These are phyloP conservation scores for Catagonus wagneri DNA, from an alignment of 2,113 vertebrate genomes.

Conservation along the genomic window DNA sequence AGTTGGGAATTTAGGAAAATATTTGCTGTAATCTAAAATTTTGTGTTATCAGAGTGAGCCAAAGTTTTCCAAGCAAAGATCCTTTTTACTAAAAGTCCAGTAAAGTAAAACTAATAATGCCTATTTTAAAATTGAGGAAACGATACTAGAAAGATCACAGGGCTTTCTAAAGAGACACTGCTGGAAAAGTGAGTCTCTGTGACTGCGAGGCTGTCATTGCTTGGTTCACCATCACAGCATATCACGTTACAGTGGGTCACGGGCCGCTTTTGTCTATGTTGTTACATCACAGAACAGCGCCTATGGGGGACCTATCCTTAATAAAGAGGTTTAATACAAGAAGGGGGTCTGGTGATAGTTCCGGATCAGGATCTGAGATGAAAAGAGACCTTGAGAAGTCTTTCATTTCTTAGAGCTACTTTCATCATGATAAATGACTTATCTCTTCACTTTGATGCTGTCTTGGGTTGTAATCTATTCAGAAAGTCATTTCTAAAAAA, in stretches of 20 bases:
- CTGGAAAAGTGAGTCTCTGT: not conserved
- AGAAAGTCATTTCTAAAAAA: not conserved
- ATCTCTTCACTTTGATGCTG: not conserved
- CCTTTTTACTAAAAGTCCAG: not conserved
- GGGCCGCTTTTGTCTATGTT: too few species aligned
- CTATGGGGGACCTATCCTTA: not conserved
- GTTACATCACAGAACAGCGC: not conserved
- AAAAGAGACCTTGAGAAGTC: not conserved
- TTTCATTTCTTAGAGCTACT: not conserved
- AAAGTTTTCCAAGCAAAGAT: not conserved
- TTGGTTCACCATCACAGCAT: not conserved
- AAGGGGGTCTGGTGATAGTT: not conserved
- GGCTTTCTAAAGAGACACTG: not conserved
- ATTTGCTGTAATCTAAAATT: not conserved
- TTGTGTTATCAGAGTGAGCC: not conserved
- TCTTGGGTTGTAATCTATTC: too few species aligned
- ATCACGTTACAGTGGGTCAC: fast-evolving
- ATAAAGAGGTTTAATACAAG: not conserved
- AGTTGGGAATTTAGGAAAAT: not conserved
- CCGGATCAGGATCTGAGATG: not conserved
- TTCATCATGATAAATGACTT: too few species aligned
- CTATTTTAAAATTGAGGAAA: not conserved
- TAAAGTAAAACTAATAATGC: not conserved
- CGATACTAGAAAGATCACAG: not conserved
- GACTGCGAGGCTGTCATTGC: fast-evolving